Base-by-base conservation (phyloP, 2,113 vertebrate genomes). In the Balaeniceps rex region DNA sequence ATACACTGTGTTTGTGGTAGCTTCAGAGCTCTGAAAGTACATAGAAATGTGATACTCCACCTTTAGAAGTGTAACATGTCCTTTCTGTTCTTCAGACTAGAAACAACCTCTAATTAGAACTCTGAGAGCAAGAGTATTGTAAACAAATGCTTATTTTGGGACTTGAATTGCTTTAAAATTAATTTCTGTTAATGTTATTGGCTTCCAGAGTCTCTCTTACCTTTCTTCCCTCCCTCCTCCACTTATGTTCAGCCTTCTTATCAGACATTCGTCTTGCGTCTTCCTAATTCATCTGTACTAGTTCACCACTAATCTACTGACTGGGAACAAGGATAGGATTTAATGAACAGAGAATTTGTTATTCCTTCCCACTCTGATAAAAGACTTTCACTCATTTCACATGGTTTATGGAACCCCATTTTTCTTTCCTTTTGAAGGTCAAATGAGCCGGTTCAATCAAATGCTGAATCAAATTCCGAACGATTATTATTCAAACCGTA, bases 381-480 rank as follows among this genome's bases (percentile, higher is more conserved):
- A 57, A 24, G 19, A 29, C 40, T 42, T 75, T 60, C 29, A 42
- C 21, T 66, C 23, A 33, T 81, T 93, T 94, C 17, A 34, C 19
- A 5, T 42, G 10, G 8, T 54, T 93, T 71, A 47, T 87, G 68
- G 81, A 91, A 47, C 26, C n/a, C 26, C n/a, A 19, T 92, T 87
- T 65, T 87, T 85, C 11, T 94, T 96, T 69, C 44, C 25, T 75
- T 22, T 87, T 94, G 70, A 97, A 99, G 99, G 98, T 61, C 99
- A 99, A 98, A 99, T 99, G 99, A 98, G 92, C 85, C 98, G 99
- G n/a, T 98, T 99, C 96, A 99, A 98, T 96, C 98, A 99, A 70
- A 98, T 99, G 97, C 93, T 99, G 95, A 99, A 99, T 98, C 99
- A 99, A 98, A 99, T 99, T 93, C 99, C 99, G 3, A 99, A 98